Conservation (phyloP, 2,888 invertebrate genomes). For the Macaria notata region DNA sequence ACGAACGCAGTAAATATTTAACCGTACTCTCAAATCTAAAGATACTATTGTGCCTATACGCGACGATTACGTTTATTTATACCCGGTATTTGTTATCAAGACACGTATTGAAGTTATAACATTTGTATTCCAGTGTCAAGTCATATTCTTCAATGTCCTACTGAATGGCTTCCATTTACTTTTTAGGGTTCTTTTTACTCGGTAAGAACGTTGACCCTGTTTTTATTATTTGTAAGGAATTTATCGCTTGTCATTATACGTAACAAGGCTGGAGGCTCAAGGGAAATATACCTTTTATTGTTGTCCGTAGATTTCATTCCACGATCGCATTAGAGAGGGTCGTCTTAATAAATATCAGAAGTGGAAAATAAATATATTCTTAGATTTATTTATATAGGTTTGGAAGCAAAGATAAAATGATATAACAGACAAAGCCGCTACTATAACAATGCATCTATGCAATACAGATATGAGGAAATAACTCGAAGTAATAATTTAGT, state of each 20-base stretch:
- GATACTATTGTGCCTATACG: too few relatives aligned
- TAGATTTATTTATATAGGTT: too few relatives aligned
- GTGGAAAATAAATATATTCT: not conserved
- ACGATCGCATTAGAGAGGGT: constrained; percentile 29
- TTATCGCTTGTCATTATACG: constrained; percentile 33
- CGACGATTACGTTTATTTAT: too few relatives aligned
- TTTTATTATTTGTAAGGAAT: constrained; percentile 40
- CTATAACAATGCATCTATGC: too few relatives aligned
- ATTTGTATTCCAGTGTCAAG: constrained; percentile 40
- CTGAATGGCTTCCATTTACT: constrained; percentile 39
- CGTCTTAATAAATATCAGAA: constrained; percentile 9
- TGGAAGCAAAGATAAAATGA: too few relatives aligned
- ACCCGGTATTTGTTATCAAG: constrained; percentile 16
- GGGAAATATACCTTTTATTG: constrained; percentile 35
- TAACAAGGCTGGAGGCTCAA: constrained; percentile 32
- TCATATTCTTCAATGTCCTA: constrained; percentile 31
- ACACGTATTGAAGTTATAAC: constrained; percentile 19
- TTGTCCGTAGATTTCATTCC: constrained; percentile 33
- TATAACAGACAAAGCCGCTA: too few relatives aligned
- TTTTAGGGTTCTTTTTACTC: constrained; percentile 35
- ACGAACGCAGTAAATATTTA: too few relatives aligned
- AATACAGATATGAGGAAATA: too few relatives aligned
- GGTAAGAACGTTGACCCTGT: constrained; percentile 41
- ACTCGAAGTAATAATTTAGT: too few relatives aligned
- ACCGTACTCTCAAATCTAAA: too few relatives aligned